phyloP scores from a whole-genome alignment of 2,113 vertebrate species.

The Leuciscus idus region DNA sequence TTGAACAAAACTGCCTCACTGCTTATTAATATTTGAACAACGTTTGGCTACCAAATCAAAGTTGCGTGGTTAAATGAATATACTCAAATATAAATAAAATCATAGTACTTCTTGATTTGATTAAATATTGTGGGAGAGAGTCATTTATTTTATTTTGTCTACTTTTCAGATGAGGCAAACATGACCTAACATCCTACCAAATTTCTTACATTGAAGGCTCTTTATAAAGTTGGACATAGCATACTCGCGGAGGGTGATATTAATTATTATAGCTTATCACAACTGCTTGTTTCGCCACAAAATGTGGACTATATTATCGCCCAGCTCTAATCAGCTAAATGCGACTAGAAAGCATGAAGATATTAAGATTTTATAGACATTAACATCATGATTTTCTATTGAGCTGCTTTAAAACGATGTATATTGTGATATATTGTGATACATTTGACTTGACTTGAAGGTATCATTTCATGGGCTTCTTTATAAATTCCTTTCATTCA shows the following conservation, averaged over 20 bases:
- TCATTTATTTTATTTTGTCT: neutral
- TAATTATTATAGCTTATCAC: neutral
- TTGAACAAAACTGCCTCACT: neutral
- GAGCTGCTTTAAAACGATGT: neutral
- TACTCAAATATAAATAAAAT: neutral
- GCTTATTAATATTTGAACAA: too few species aligned
- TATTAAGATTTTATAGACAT: neutral
- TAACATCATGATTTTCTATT: neutral
- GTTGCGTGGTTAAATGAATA: neutral
- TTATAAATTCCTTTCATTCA: slow-evolving; percentile 6
- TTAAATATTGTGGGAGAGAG: neutral
- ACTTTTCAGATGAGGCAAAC: neutral
- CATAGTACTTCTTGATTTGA: neutral
- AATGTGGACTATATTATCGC: neutral
- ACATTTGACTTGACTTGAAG: neutral
- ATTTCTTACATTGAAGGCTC: neutral
- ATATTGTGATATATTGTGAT: neutral
- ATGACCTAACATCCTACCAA: neutral
- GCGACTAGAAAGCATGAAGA: neutral
- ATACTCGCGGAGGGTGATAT: neutral
- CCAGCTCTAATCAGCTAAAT: neutral
- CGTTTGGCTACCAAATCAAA: neutral
- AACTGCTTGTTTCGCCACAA: neutral
- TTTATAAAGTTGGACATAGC: neutral
- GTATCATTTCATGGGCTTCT: neutral